These are phyloP conservation scores for Xiphophorus hellerii DNA, from an alignment of 2,113 vertebrate genomes.

Conservation along the genomic window DNA sequence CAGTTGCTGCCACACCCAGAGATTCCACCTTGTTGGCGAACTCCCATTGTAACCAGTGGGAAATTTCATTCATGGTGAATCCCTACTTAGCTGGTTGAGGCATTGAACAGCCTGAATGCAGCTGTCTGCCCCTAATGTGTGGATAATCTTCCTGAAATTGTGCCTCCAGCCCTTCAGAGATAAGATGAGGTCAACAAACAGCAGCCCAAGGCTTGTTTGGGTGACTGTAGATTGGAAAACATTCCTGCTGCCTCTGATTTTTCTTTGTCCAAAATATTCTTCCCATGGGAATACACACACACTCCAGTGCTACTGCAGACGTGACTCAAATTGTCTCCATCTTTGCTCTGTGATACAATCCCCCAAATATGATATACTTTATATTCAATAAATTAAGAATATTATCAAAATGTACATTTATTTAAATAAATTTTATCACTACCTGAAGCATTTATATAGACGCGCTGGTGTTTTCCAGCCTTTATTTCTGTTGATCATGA, in stretches of 20 bases:
- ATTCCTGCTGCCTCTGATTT: conserved; percentile 15
- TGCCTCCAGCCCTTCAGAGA: conserved; percentile 17
- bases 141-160: conserved; percentile 12
- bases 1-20: background rate
- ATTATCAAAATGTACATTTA: too few species aligned
- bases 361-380: background rate
- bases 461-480: too few species aligned
- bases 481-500: too few species aligned
- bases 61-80: conserved; percentile 17
- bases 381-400: too few species aligned
- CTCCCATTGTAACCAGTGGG: conserved; percentile 11
- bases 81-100: background rate
- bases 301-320: conserved; percentile 27
- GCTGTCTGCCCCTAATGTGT: conserved; percentile 33
- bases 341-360: background rate
- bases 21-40: conserved; percentile 24
- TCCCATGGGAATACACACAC: conserved; percentile 38
- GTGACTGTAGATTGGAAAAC: conserved; percentile 24
- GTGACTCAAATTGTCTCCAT: background rate
- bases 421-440: too few species aligned
- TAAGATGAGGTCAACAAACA: conserved; percentile 30
- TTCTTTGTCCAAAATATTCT: conserved; percentile 29
- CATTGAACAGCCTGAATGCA: conserved; percentile 15
- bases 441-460: too few species aligned
- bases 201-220: conserved; percentile 9